Evolutionary conservation across 2,888 invertebrate species (phyloP).

Genomic region (Mylabris sibirica): DNA sequence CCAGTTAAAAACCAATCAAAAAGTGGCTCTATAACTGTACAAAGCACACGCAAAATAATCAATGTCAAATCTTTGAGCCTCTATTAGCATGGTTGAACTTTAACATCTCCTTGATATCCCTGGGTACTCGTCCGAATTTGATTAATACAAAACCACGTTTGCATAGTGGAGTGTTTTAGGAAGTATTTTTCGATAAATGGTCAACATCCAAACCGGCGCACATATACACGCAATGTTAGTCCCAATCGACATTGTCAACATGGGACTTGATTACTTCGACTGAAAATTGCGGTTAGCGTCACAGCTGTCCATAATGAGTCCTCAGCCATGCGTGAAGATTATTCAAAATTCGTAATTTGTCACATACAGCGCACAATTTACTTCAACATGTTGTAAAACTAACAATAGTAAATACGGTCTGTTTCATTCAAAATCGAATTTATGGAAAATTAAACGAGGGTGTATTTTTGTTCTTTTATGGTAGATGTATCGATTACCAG

Average conservation of each 20-base stretch:
- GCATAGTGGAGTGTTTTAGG: neutral
- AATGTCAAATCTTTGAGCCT: too few species aligned
- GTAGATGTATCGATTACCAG: neutral
- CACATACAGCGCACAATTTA: constrained; percentile 49
- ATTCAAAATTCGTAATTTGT: constrained; percentile 52
- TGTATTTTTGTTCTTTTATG: neutral
- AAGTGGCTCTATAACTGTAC: too few species aligned
- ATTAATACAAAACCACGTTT: too few species aligned
- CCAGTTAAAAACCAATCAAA: too few species aligned
- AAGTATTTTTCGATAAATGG: neutral
- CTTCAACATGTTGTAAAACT: constrained; percentile 38
- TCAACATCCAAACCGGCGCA: neutral
- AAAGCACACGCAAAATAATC: too few species aligned
- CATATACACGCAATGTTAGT: neutral
- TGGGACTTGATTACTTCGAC: constrained; percentile 27
- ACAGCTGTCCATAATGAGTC: constrained; percentile 41
- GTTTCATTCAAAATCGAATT: constrained; percentile 35
- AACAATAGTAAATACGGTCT: constrained; percentile 42
- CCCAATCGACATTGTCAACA: constrained; percentile 30
- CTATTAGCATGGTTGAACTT: too few species aligned
- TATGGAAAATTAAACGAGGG: constrained; percentile 28
- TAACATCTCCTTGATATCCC: too few species aligned
- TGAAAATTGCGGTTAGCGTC: constrained; percentile 38
- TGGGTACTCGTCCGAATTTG: too few species aligned
- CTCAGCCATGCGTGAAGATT: constrained; percentile 47